These are phyloP conservation scores for Urophycis tenuis DNA, from an alignment of 2,797 vertebrate genomes.

Conservation along the genomic window DNA sequence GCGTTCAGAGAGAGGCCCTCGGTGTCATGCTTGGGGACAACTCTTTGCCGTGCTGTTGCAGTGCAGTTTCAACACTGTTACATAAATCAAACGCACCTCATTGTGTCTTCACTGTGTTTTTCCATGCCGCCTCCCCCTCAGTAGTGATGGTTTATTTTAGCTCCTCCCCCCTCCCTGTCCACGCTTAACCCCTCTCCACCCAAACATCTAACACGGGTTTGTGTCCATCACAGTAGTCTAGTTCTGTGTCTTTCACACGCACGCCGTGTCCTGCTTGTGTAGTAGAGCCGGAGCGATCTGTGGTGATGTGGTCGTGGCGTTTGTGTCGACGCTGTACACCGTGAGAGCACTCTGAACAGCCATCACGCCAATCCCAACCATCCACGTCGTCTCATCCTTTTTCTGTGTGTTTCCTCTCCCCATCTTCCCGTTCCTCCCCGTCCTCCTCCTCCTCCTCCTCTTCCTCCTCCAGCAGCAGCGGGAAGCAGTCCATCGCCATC, in stretches of 20 bases:
- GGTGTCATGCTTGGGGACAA: slow-evolving; percentile 15
- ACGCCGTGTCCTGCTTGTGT: slow-evolving; percentile 9
- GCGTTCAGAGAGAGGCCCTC: slow-evolving; percentile 2
- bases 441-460: too few species aligned
- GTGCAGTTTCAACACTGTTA: slow-evolving; percentile 22
- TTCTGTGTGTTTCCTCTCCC: too few species aligned
- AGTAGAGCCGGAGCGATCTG: not conserved
- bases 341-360: too few species aligned
- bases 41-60: not conserved
- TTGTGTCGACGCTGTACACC: too few species aligned
- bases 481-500: slow-evolving; percentile 90
- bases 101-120: slow-evolving; percentile 37
- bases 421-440: not conserved
- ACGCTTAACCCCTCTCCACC: slow-evolving; percentile 33
- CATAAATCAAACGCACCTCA: slow-evolving; percentile 28
- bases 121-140: slow-evolving; percentile 41
- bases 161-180: slow-evolving; percentile 34
- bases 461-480: slow-evolving; percentile 60
- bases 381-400: not conserved
- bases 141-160: slow-evolving; percentile 33
- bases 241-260: slow-evolving; percentile 24
- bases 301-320: too few species aligned
- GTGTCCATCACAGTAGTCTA: not conserved
- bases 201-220: slow-evolving; percentile 30
- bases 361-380: not conserved